Evolutionary conservation across 2,797 vertebrate species (phyloP), one percentile per base, ranked within the genome.

Genomic region (Lutjanus argentimaculatus): DNA sequence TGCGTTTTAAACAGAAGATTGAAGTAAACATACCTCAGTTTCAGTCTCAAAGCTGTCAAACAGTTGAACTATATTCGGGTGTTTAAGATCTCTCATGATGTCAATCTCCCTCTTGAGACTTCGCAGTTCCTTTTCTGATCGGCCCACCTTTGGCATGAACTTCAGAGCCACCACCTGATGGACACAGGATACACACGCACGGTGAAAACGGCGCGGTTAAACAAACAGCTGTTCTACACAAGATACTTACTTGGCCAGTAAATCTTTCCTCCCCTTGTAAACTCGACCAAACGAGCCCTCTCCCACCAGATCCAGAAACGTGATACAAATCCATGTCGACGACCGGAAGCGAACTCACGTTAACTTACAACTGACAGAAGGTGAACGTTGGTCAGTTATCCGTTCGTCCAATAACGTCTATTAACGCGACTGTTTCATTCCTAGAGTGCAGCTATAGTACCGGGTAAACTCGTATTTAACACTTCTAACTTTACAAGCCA

Each of bases 1-100:
- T 12, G 16, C 61, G 3, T 48, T 36, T 30, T 4, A 25, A 51
- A 62, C 16, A 66, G 22, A 42, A 40, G 9, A 48, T 12, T 19
- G 11, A 0, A 4, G 14, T 22, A 12, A 14, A 10, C 68, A 84
- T 72, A 99, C 99, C 96, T 99, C 97, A 45, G 96, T 96, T 78
- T 98, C 95, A 0, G 98, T 99, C 89, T 99, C 97, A 79, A 98
- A 99, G 89, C 97, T 99, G 95, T 99, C 98, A 13, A 97, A 97
- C 90, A 99, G 96, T 77, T 97, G 96, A 16, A 99, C 95, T 62
- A 99, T 98, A 81, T 99, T 98, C 36, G 98, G 98, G 71, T 99
- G 99, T 53, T 92, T 92, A 36, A 99, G 96, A 13, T 92, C 96
- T 56, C 96, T 96, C 97, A 99, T 97, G 51, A 99, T 99, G 79